A percentile compares a stretch with the other conserved stretches of the same genome.
Conservation (phyloP, 2,113 vertebrate species). For the Marcusenius ussheri region DNA sequence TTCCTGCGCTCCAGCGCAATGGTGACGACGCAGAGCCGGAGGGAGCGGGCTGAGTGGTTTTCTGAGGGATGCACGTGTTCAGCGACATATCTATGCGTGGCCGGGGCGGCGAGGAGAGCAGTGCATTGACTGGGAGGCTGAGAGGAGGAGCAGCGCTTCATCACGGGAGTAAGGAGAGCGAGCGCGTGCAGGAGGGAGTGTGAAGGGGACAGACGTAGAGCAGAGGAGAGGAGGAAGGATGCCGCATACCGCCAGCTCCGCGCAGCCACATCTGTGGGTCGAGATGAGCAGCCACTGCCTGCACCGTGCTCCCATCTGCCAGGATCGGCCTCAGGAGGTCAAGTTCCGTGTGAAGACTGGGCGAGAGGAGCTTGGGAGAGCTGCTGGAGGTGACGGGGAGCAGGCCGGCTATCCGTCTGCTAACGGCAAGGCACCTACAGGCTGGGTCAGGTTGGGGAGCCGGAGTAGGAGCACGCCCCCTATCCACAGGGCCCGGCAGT, state of each 20-base stretch:
- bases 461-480: slow-evolving; percentile 64
- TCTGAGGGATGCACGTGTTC: neutral
- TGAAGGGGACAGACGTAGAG: slow-evolving; percentile 29
- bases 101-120: slow-evolving; percentile 21
- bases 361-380: slow-evolving; percentile 43
- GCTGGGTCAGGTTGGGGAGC: slow-evolving; percentile 32
- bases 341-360: slow-evolving; percentile 61
- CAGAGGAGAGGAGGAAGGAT: slow-evolving; percentile 43
- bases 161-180: slow-evolving; percentile 25
- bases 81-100: slow-evolving; percentile 33
- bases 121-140: slow-evolving; percentile 21
- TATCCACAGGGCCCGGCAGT: slow-evolving; percentile 45
- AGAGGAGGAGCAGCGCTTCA: slow-evolving; percentile 20
- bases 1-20: neutral
- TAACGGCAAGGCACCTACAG: slow-evolving; percentile 45
- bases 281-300: slow-evolving; percentile 67
- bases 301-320: slow-evolving; percentile 54
- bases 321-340: slow-evolving; percentile 59
- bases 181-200: slow-evolving; percentile 3
- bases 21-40: neutral
- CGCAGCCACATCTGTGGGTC: slow-evolving; percentile 21
- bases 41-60: neutral
- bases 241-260: slow-evolving; percentile 29
- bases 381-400: slow-evolving; percentile 34
- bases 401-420: slow-evolving; percentile 31